Percentiles rank a stretch among this genome's conserved stretches.
phyloP scores from a whole-genome alignment of 1,140 invertebrate species.

The Hypothenemus hampei region DNA sequence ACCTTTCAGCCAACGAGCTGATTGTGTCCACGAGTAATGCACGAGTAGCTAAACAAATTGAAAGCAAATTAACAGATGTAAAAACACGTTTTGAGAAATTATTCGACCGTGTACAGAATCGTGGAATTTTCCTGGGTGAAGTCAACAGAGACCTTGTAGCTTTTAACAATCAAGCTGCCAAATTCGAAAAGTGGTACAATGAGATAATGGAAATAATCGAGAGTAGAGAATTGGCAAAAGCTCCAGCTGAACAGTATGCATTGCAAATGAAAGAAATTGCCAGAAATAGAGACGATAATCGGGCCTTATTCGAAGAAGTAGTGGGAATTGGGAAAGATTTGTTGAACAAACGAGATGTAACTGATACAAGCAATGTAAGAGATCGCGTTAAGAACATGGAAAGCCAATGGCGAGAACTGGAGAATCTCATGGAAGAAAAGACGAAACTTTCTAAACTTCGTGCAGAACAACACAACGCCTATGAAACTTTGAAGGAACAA shows the following conservation, averaged over 20 bases:
- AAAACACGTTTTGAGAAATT: constrained; percentile 80
- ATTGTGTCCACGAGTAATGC: constrained; percentile 77
- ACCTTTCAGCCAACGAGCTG: constrained; percentile 71
- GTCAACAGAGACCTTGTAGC: constrained; percentile 64
- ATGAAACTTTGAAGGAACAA: constrained; percentile 77
- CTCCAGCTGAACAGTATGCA: constrained; percentile 65
- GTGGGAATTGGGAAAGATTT: constrained; percentile 76
- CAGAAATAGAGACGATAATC: constrained; percentile 39
- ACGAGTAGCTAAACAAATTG: constrained; percentile 82
- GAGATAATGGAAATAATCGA: constrained; percentile 72
- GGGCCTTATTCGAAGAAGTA: constrained; percentile 66
- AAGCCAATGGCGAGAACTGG: constrained; percentile 81
- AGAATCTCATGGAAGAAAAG: constrained; percentile 73
- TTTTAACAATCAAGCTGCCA: constrained; percentile 65
- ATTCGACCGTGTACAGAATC: constrained; percentile 70
- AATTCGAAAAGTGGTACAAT: constrained; percentile 66
- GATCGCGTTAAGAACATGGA: constrained; percentile 85
- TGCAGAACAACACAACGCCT: constrained; percentile 77
- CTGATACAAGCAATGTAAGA: constrained; percentile 77
- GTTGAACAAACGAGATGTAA: constrained; percentile 83
- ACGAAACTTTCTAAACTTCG: constrained; percentile 74
- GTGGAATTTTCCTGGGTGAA: constrained; percentile 77
- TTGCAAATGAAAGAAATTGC: constrained; percentile 55
- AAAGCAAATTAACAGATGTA: constrained; percentile 81
- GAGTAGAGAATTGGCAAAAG: constrained; percentile 62